Evolutionary conservation across 2,797 vertebrate species (phyloP).

Genomic region (Acanthurus leucopareius): DNA sequence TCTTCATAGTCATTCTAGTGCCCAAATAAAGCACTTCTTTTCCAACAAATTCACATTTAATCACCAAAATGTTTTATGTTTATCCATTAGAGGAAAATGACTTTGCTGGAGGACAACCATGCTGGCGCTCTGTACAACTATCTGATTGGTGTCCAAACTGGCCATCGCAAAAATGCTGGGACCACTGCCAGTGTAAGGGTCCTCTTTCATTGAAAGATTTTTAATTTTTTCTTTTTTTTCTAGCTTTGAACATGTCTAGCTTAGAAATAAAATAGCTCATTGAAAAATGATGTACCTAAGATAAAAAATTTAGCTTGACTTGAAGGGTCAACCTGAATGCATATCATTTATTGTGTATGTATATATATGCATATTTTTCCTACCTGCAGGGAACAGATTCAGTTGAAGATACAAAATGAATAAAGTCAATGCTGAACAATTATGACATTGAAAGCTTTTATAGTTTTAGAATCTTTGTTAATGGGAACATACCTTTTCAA

Average conservation of each 20-base stretch:
- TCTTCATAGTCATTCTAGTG: neutral
- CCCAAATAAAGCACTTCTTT: neutral
- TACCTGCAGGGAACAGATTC: neutral
- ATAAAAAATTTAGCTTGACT: neutral
- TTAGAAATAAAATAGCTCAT: neutral
- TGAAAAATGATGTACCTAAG: neutral
- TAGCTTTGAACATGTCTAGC: neutral
- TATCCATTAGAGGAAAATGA: conserved; percentile 86
- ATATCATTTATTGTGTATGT: neutral
- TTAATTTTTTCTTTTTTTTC: neutral
- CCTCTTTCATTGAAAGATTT: neutral
- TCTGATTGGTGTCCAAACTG: conserved; percentile 88
- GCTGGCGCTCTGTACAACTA: conserved; percentile 86
- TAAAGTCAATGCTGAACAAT: neutral
- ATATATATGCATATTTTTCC: neutral
- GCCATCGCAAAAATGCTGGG: conserved; percentile 85
- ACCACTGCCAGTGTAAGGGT: conserved; percentile 86
- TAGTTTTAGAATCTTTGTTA: neutral
- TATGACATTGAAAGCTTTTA: neutral
- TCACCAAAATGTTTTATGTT: conserved; percentile 25
- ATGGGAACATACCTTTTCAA: neutral
- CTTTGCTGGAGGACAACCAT: conserved; percentile 88
- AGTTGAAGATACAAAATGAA: neutral
- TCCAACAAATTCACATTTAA: conserved; percentile 6
- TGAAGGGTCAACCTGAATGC: neutral